A percentile compares a stretch with the other conserved stretches of the same genome.
Conservation (phyloP, 2,113 vertebrate genomes). For the Cygnus buccinator region DNA sequence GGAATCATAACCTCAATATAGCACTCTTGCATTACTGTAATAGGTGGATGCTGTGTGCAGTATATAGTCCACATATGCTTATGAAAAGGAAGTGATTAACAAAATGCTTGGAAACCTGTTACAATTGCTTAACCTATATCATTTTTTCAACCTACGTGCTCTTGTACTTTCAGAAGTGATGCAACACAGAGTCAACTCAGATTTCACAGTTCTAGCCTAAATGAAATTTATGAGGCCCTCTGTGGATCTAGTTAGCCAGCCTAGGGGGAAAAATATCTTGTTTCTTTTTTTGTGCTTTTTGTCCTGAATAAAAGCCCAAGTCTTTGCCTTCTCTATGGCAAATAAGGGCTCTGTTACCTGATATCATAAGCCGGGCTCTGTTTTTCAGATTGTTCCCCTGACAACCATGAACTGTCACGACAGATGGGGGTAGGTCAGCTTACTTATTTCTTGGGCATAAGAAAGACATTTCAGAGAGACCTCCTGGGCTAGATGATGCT, state of each 20-base stretch:
- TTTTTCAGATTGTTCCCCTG: constrained; percentile 29
- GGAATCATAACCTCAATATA: neutral
- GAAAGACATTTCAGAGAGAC: neutral
- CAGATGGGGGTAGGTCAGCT: neutral
- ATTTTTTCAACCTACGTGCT: neutral
- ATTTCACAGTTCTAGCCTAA: neutral
- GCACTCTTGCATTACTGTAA: neutral
- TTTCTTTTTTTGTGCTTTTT: neutral
- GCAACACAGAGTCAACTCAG: neutral
- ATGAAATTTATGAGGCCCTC: neutral
- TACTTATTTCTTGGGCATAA: neutral
- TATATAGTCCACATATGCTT: neutral
- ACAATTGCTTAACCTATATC: neutral
- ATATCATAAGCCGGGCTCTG: neutral
- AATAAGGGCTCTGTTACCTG: neutral
- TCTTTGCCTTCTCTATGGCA: neutral
- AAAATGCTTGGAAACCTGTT: constrained; percentile 40
- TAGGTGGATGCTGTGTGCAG: neutral
- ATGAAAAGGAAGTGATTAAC: constrained; percentile 28
- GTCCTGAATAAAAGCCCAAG: neutral
- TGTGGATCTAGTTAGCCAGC: neutral
- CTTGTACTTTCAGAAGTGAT: neutral
- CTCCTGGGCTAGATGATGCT: neutral
- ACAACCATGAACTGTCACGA: neutral
- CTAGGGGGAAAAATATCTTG: neutral